phyloP scores from a whole-genome alignment of 2,113 vertebrate species.

The Collichthys lucidus region DNA sequence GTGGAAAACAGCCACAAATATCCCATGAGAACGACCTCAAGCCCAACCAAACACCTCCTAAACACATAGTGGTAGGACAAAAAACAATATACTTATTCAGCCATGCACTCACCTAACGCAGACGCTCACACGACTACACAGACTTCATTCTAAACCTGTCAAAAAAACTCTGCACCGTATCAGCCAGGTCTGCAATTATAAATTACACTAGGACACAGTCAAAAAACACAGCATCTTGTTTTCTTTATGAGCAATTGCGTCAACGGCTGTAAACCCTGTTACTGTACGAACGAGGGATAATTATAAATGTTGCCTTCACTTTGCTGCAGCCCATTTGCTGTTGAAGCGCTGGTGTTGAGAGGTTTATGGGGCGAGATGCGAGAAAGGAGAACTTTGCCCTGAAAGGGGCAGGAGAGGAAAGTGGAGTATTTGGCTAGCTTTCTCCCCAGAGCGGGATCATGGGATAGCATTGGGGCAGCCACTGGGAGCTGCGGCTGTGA shows the following conservation, averaged over 20 bases:
- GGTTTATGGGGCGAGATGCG: slow-evolving; percentile 80
- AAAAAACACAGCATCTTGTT: slow-evolving; percentile 61
- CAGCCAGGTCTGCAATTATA: slow-evolving; percentile 44
- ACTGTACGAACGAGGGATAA: slow-evolving; percentile 65
- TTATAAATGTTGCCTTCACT: slow-evolving; percentile 79
- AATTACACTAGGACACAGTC: slow-evolving; percentile 36
- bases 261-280: slow-evolving; percentile 68
- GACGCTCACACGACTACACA: slow-evolving; percentile 22
- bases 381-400: slow-evolving; percentile 73
- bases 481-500: slow-evolving; percentile 64
- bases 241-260: slow-evolving; percentile 71
- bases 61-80: slow-evolving; percentile 7
- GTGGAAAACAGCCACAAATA: slow-evolving; percentile 21
- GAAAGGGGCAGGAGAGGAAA: slow-evolving; percentile 68
- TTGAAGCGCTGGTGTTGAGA: slow-evolving; percentile 79
- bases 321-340: slow-evolving; percentile 70
- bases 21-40: slow-evolving; percentile 34
- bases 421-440: slow-evolving; percentile 62
- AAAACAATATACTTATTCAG: slow-evolving; percentile 45
- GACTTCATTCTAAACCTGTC: slow-evolving; percentile 44
- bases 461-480: slow-evolving; percentile 63
- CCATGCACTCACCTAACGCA: slow-evolving; percentile 1
- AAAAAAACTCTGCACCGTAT: slow-evolving; percentile 34
- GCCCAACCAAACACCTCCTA: slow-evolving; percentile 22
- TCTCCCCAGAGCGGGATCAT: slow-evolving; percentile 58